These are phyloP conservation scores for Caenorhabditis inopinata DNA, from an alignment of 1,140 invertebrate genomes.

Conservation along the genomic window DNA sequence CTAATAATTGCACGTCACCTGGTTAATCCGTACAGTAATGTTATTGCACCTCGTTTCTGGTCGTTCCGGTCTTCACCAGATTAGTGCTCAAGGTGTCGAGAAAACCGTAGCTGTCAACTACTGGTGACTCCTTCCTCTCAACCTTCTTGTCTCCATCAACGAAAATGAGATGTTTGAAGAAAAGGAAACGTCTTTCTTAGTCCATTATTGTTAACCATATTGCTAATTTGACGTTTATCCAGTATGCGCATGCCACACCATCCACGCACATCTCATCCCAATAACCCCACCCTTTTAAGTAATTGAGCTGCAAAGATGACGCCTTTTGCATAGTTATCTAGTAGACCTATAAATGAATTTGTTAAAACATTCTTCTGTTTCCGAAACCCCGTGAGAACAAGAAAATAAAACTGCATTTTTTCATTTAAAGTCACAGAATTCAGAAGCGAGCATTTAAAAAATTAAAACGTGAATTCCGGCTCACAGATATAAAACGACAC, in stretches of 20 bases:
- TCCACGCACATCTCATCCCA: constrained; percentile 29
- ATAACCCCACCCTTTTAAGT: constrained; percentile 25
- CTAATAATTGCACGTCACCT: not conserved
- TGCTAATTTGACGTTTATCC: constrained; percentile 34
- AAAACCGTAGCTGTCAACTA: not conserved
- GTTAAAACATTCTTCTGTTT: not conserved
- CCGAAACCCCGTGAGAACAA: too few relatives aligned
- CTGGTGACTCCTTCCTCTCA: not conserved
- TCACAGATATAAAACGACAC: too few relatives aligned
- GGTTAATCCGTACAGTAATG: not conserved
- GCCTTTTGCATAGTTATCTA: not conserved
- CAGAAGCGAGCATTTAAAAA: not conserved
- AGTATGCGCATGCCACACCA: constrained; percentile 27
- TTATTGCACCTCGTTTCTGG: not conserved
- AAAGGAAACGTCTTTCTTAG: not conserved
- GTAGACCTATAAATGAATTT: not conserved
- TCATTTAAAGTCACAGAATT: not conserved
- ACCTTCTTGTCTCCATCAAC: not conserved
- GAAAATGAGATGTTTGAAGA: constrained; percentile 20
- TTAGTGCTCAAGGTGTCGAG: not conserved
- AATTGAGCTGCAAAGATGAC: constrained; percentile 21
- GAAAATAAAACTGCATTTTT: too few relatives aligned
- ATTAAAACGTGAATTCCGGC: too few relatives aligned
- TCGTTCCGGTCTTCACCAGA: not conserved
- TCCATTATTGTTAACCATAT: constrained; percentile 34